These are phyloP conservation scores for Dromas ardeola DNA, from an alignment of 2,113 vertebrate genomes.

Conservation along the genomic window DNA sequence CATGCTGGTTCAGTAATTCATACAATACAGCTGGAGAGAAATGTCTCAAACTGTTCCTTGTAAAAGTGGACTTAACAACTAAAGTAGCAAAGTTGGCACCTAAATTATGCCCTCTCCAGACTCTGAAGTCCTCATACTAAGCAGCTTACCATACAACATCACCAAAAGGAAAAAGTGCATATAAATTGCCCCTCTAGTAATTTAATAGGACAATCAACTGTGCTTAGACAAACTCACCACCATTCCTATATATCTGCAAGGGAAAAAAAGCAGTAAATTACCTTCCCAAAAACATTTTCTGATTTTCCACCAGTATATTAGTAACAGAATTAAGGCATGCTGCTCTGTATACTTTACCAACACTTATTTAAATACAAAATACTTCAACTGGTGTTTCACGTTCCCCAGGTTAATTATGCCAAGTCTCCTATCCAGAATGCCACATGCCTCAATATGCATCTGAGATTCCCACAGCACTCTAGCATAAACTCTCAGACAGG, in stretches of 20 bases:
- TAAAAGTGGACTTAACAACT: neutral
- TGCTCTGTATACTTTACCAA: neutral
- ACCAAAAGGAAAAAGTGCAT: neutral
- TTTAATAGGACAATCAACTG: neutral
- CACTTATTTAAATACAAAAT: neutral
- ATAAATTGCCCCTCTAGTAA: neutral
- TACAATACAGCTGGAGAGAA: neutral
- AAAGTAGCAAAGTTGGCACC: neutral
- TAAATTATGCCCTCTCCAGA: neutral
- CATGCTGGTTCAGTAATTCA: neutral
- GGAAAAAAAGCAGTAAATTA: neutral
- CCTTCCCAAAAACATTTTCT: neutral
- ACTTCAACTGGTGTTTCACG: neutral
- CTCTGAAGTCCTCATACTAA: neutral
- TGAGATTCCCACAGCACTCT: neutral
- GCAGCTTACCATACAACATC: neutral
- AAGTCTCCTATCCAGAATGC: neutral
- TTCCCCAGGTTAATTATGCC: neutral
- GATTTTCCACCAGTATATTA: neutral
- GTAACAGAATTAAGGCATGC: neutral
- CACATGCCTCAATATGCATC: neutral
- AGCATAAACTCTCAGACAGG: neutral
- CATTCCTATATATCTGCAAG: neutral
- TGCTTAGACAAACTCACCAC: neutral
- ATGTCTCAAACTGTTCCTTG: neutral